Base-by-base conservation (phyloP, 1,140 invertebrate species). In the Chrysomallon squamiferum region DNA sequence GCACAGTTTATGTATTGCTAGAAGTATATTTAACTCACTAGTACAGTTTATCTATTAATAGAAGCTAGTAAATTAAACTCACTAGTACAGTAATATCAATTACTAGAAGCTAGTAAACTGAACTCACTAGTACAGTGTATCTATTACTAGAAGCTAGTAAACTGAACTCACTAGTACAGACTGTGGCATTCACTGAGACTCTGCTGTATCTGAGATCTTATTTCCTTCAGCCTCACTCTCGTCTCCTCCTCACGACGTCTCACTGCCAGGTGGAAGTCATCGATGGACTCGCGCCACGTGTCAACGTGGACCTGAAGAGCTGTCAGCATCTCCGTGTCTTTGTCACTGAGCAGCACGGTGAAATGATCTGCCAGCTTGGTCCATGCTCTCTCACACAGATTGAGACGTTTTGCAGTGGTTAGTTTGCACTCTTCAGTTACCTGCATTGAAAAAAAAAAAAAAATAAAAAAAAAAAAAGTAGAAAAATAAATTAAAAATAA, bases 331-430 rank as follows among this genome's bases (percentile, higher is more conserved):
- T 80, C 78, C 1, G 83, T 85, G 71, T 86, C 85, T 38, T 76
- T 75, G 59, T 85, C 84, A 69, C 79, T 83, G 9, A 85, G 74
- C 18, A 84, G 71, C 57, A 86, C 78, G 13, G 83, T 81, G 67
- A 85, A 86, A 66, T 86, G 85, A 41, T 79, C 78, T 22, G 80
- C 80, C 15, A 85, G 68, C 68, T 84, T 83, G 2, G 73, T 75
- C 85, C 85, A 86, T 1, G 78, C 65, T 67, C 85, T 85, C 66
- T 86, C 84, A 64, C 71, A 72, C 2, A 85, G 69, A 63, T 84
- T 78, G 15, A 85, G 68, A 9, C 82, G 73, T 56, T 84, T 84
- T 43, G 81, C 80, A 4, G 83, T 84, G 32, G 70, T 79, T 29
- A 86, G 65, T 33, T 77, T 67, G 29, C 76, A 71, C 59, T 86